Percentiles rank a stretch among this genome's conserved stretches.
Evolutionary conservation across 2,888 invertebrate genomes (phyloP).

Genomic region (Danaus chrysippus): DNA sequence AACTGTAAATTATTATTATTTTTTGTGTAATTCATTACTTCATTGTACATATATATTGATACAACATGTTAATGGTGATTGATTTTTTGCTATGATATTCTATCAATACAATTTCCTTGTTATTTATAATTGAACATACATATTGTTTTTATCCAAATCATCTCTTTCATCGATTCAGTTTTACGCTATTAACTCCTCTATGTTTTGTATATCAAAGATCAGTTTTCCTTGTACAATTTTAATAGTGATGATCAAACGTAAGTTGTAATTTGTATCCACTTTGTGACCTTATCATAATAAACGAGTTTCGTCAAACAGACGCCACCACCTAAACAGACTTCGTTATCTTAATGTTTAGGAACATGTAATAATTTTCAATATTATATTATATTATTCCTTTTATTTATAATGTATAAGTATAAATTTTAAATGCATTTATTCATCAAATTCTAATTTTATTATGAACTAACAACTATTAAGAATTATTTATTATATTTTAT

Average conservation of each 20-base stretch:
- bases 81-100: neutral
- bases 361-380: too few species aligned
- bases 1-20: neutral
- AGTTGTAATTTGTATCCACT: constrained; percentile 29
- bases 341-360: constrained; percentile 1
- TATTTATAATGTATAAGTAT: too few species aligned
- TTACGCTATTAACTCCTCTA: neutral
- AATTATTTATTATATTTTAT: too few species aligned
- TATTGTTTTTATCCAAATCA: constrained; percentile 3
- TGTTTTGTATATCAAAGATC: neutral
- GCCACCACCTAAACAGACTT: neutral
- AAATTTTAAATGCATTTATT: too few species aligned
- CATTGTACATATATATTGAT: neutral
- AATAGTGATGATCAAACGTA: neutral
- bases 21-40: neutral
- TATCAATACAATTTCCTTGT: constrained; percentile 13
- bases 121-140: constrained; percentile 13
- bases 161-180: neutral
- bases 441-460: too few species aligned
- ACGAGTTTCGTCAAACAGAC: constrained; percentile 28
- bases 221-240: neutral
- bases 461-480: too few species aligned
- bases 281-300: constrained; percentile 39
- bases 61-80: neutral
- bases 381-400: too few species aligned